These are phyloP conservation scores for Rhyzopertha dominica DNA, from an alignment of 1,140 invertebrate species.

Conservation along the genomic window DNA sequence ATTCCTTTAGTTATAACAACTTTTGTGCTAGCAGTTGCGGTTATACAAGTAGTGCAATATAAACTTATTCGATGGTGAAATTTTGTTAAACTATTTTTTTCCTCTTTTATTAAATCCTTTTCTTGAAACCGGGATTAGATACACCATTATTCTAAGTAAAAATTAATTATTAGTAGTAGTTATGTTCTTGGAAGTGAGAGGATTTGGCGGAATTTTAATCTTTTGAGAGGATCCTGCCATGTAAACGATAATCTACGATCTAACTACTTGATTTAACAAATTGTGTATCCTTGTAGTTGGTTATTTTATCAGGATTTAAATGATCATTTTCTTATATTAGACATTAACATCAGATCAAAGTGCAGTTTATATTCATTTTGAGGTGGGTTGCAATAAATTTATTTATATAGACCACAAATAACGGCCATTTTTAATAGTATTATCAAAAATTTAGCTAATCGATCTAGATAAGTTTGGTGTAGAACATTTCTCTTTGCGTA, in stretches of 20 bases:
- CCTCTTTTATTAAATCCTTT: slow-evolving; percentile 39
- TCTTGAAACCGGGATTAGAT: slow-evolving; percentile 59
- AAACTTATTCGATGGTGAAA: slow-evolving; percentile 36
- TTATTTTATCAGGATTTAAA: slow-evolving; percentile 50
- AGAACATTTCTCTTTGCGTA: too few species aligned
- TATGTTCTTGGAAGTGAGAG: slow-evolving; percentile 51
- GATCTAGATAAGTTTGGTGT: too few species aligned
- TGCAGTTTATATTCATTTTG: slow-evolving; percentile 51
- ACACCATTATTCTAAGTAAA: slow-evolving; percentile 55
- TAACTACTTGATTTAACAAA: slow-evolving; percentile 49
- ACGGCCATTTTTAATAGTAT: too few species aligned
- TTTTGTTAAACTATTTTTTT: slow-evolving; percentile 40
- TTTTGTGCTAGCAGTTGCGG: slow-evolving; percentile 55
- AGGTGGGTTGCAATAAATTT: slow-evolving; percentile 51
- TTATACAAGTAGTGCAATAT: slow-evolving; percentile 48
- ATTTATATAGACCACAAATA: too few species aligned
- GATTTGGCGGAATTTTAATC: slow-evolving; percentile 55
- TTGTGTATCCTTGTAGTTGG: slow-evolving; percentile 54
- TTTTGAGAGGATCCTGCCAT: slow-evolving; percentile 55
- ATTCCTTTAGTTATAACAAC: slow-evolving; percentile 43
- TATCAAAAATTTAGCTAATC: too few species aligned
- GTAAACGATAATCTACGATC: slow-evolving; percentile 55
- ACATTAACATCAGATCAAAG: slow-evolving; percentile 55
- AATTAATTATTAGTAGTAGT: slow-evolving; percentile 47
- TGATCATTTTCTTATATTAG: slow-evolving; percentile 46